A percentile compares a stretch with the other conserved stretches of the same genome.
Evolutionary conservation across 2,113 vertebrate species (phyloP).

Genomic region (Protomyctophum bolini): DNA sequence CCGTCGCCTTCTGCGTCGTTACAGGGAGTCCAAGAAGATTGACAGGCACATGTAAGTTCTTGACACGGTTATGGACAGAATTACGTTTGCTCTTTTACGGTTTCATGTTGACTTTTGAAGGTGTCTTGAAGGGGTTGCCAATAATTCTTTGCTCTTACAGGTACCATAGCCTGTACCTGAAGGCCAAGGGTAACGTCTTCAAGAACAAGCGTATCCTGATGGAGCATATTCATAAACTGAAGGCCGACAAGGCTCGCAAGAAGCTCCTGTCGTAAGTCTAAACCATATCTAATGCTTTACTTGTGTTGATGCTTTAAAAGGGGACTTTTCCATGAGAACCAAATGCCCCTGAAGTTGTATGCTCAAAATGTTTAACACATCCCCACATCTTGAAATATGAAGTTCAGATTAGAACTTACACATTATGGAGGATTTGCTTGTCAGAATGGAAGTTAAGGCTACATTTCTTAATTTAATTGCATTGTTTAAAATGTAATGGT

Average conservation of each 20-base stretch:
- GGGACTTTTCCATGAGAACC: too few species aligned
- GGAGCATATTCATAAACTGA: slow-evolving; percentile 99
- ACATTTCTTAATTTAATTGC: too few species aligned
- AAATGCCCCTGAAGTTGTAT: too few species aligned
- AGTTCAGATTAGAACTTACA: too few species aligned
- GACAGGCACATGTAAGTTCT: slow-evolving; percentile 94
- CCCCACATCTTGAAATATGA: too few species aligned
- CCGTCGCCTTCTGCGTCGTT: slow-evolving; percentile 92
- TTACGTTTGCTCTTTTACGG: neutral
- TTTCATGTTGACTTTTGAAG: neutral
- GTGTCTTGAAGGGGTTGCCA: neutral
- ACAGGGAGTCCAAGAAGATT: slow-evolving; percentile 98
- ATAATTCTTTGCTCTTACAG: slow-evolving; percentile 58
- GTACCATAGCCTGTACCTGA: slow-evolving; percentile 98
- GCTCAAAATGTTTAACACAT: too few species aligned
- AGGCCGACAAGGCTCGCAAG: slow-evolving; percentile 98
- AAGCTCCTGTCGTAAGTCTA: slow-evolving; percentile 96
- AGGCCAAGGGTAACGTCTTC: slow-evolving; percentile 97
- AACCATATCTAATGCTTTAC: neutral
- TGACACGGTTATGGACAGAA: neutral
- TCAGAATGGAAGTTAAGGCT: too few species aligned
- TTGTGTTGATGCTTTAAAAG: too few species aligned
- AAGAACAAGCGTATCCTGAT: slow-evolving; percentile 98
- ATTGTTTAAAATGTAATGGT: too few species aligned
- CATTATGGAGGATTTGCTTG: too few species aligned